Evolutionary conservation across 30 jellyfish, hydroid and myxozoan genomes (phyloP).

Genomic region (Cassiopea andromeda): DNA sequence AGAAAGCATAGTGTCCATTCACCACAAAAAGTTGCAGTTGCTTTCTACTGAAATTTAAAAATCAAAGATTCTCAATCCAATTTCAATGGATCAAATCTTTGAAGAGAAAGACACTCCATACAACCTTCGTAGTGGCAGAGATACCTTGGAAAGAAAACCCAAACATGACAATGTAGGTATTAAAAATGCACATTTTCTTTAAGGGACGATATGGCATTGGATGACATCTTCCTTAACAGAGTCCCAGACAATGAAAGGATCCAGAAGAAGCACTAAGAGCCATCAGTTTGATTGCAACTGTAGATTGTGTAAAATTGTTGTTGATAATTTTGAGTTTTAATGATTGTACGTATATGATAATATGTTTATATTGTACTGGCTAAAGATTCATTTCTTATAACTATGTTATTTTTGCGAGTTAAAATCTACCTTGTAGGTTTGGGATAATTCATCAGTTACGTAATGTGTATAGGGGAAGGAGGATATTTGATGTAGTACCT

Average conservation of each 20-base stretch:
- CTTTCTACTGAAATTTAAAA: slow-evolving; percentile 5
- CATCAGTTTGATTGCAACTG: not conserved
- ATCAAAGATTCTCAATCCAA: not conserved
- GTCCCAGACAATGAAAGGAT: not conserved
- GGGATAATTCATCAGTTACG: too few species aligned
- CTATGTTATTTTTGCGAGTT: too few species aligned
- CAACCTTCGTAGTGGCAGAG: not conserved
- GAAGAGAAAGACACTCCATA: not conserved
- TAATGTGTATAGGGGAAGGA: too few species aligned
- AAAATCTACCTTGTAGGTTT: too few species aligned
- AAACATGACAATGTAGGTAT: not conserved
- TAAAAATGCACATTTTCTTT: not conserved
- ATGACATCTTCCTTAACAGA: not conserved
- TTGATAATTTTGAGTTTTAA: not conserved
- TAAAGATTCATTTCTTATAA: too few species aligned
- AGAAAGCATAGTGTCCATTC: slow-evolving; percentile 8
- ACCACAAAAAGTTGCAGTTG: slow-evolving; percentile 5
- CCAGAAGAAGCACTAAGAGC: not conserved
- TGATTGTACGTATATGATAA: too few species aligned
- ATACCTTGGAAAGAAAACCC: not conserved
- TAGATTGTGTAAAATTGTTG: not conserved
- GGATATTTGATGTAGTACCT: too few species aligned
- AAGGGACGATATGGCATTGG: not conserved
- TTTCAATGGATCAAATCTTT: not conserved
- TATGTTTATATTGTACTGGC: too few species aligned